These are phyloP conservation scores for Dicentrarchus labrax DNA, from an alignment of 2,113 vertebrate genomes.

Conservation along the genomic window DNA sequence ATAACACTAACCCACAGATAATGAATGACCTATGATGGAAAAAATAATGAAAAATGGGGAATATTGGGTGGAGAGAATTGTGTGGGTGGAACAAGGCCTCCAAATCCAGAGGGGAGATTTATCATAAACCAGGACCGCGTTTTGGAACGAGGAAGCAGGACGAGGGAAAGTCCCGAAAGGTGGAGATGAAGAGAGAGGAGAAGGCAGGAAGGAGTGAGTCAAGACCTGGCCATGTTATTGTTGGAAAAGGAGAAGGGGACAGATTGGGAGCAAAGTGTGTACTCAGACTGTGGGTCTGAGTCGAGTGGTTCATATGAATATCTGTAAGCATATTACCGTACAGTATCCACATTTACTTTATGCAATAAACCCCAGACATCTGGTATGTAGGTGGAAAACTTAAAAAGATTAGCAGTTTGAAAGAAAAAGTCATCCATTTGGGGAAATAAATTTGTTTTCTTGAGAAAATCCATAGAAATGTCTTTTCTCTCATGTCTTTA, in stretches of 20 bases:
- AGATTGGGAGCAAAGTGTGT: constrained; percentile 27
- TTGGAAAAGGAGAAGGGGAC: constrained; percentile 51
- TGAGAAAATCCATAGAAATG: neutral
- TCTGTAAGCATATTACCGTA: neutral
- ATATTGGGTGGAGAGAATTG: constrained; percentile 26
- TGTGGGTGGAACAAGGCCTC: constrained; percentile 28
- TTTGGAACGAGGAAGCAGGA: constrained; percentile 23
- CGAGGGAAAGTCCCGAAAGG: constrained; percentile 66
- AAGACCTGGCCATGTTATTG: constrained; percentile 62
- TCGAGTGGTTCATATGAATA: neutral
- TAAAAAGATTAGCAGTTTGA: no score
- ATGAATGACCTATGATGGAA: constrained; percentile 3
- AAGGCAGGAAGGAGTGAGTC: constrained; percentile 64
- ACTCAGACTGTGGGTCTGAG: constrained; percentile 24
- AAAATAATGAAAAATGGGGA: neutral
- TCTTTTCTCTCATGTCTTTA: neutral
- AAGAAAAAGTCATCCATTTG: neutral
- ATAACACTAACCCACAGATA: neutral
- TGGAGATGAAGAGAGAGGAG: constrained; percentile 60
- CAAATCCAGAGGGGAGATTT: constrained; percentile 47
- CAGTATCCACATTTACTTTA: neutral
- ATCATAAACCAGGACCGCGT: constrained; percentile 36
- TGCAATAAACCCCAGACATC: constrained; percentile 10
- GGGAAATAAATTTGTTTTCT: neutral
- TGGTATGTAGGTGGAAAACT: neutral